Evolutionary conservation across 2,888 invertebrate species (phyloP), one percentile per base, ranked within the genome.

Genomic region (Eupeodes luniger): DNA sequence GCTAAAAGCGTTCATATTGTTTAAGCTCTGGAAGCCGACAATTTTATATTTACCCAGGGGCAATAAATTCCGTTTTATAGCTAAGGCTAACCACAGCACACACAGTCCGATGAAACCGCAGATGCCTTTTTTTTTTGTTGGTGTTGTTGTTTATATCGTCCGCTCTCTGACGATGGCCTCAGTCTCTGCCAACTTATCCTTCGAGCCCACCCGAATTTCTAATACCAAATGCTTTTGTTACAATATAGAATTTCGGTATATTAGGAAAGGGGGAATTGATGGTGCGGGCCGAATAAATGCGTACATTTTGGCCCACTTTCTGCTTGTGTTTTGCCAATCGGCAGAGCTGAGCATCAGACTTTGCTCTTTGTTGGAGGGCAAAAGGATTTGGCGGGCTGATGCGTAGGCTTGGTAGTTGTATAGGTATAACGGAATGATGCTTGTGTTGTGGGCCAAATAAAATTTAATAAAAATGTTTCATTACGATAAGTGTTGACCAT

Each of bases 51-150:
- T 67, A 81, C 76, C 72, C 80, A 66, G 55, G 44, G 84, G 80
- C 57, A 84, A 84, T 87, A 87, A 87, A 87, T 87, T 87, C 69
- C 77, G 72, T 80, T 87, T 87, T 80, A 87, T 84, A 61, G 87
- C 27, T 11, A 27, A 34, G 34, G 59, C 69, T 70, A 79, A 86
- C 86, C 82, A 74, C 74, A 85, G 59, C 40, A 40, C 12, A 40
- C 12, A 55, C 27, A 75, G 70, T 59, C 80, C 76, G 72, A 55
- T 77, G 62, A 87, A 84, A 80, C 84, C 79, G 66, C 87, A 87
- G 83, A 76, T 80, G 76, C 83, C 72, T 80, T 83, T 59, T 80
- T 83, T 59, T 44, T 64, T 40, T 36, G 36, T 40, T 40, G 40
- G 5, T 40, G 6, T 40, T 40, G 40, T 5, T 40, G n/a, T 34